Base-by-base conservation (phyloP, 2,113 vertebrate genomes). In the Oriolus oriolus region DNA sequence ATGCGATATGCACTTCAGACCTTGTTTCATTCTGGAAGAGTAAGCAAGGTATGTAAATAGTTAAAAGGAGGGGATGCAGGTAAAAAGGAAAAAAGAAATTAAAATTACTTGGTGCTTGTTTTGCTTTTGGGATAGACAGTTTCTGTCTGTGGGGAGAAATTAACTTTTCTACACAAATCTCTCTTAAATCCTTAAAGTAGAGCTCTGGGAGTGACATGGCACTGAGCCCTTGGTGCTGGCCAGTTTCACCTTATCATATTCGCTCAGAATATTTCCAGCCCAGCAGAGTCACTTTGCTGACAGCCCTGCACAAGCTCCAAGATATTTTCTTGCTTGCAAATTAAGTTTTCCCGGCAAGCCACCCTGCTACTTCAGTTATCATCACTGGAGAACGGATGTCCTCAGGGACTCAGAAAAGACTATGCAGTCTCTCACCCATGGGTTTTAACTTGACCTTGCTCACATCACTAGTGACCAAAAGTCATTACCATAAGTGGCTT, bases 401-500 rank as follows among this genome's bases (percentile, higher is more conserved):
- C 74, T 95, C 18, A 81, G 83, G 79, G 96, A 73, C 37, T 87
- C 53, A 16, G 47, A 91, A 68, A 0, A 8, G 64, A 68, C 92
- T 60, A 33, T 37, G 56, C 45, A 45, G 76, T 75, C 71, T 77
- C 60, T 89, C 69, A 89, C 83, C 80, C 86, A 76, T 56, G 57
- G 79, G 83, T 89, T 97, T 96, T 89, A 89, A 77, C 86, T 81
- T 93, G 95, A 93, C 92, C 96, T 96, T 96, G 56, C 60, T 86
- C 4, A 2, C 90, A 81, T 96, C 76, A 49, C 93, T 71, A 44
- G 90, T 96, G 93, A 90, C 90, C 88, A 93, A 53, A 95, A 90
- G 92, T 95, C 95, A 90, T 96, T 96, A 79, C 65, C 65, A 26
- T 84, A 96, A 96, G 80, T 94, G 91, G 87, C 89, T 95, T 93